Conservation (phyloP, 2,113 vertebrate species). For the Macquaria ambigua region DNA sequence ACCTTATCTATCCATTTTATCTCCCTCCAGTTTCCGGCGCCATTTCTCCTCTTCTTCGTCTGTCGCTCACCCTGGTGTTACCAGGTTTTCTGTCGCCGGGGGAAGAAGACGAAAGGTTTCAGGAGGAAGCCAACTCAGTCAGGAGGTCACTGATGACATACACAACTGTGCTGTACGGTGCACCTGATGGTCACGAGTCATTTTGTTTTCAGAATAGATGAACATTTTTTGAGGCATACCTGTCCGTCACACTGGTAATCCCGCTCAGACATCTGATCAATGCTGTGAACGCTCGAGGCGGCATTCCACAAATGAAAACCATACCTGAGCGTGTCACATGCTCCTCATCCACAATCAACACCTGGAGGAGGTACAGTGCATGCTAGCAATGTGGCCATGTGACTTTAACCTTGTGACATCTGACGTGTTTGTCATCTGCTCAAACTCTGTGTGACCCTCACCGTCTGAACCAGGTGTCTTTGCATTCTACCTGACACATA, state of each 20-base stretch:
- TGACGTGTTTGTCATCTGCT: slow-evolving; percentile 36
- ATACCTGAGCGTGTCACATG: slow-evolving; percentile 48
- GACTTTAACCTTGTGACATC: neutral
- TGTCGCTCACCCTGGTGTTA: slow-evolving; percentile 77
- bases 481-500: neutral
- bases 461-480: neutral
- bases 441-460: slow-evolving; percentile 20
- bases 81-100: slow-evolving; percentile 78
- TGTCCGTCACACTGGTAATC: slow-evolving; percentile 32
- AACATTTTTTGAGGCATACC: slow-evolving; percentile 36
- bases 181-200: slow-evolving; percentile 48
- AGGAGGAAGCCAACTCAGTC: slow-evolving; percentile 14
- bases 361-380: slow-evolving; percentile 12
- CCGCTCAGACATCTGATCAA: slow-evolving; percentile 46
- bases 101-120: slow-evolving; percentile 36
- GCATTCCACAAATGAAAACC: slow-evolving; percentile 60
- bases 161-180: neutral
- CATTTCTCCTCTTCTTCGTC: slow-evolving; percentile 71
- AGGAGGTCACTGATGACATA: slow-evolving; percentile 59
- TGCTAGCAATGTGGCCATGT: neutral
- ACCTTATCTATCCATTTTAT: slow-evolving; percentile 80
- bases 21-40: slow-evolving; percentile 69
- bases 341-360: slow-evolving; percentile 27
- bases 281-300: slow-evolving; percentile 12
- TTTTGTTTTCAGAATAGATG: slow-evolving; percentile 40